phyloP scores from a whole-genome alignment of 2,113 vertebrate species.

The Salminus brasiliensis region DNA sequence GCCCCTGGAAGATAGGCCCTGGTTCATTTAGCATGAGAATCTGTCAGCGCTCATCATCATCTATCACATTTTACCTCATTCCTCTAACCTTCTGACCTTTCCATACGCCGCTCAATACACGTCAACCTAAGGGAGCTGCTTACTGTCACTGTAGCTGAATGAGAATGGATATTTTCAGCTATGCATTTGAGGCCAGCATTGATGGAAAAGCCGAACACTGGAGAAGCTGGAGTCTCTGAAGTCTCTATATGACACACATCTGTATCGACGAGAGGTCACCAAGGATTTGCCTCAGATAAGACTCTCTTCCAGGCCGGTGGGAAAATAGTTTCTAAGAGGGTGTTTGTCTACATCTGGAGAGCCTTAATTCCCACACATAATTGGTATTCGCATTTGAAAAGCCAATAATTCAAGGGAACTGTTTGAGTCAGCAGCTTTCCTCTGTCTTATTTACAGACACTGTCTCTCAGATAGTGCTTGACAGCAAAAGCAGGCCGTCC shows the following conservation, averaged over 20 bases:
- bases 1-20: not conserved
- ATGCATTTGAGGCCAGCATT: not conserved
- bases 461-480: no score
- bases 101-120: not conserved
- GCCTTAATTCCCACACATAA: conserved; percentile 42
- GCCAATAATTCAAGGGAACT: conserved; percentile 36
- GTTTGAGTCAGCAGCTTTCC: conserved; percentile 1
- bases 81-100: conserved; percentile 13
- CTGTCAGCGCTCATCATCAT: conserved; percentile 8
- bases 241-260: conserved; percentile 1
- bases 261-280: conserved; percentile 24
- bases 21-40: not conserved
- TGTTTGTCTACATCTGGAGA: conserved; percentile 34
- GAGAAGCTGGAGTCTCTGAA: not conserved
- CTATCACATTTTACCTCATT: conserved; percentile 7
- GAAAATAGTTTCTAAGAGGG: conserved; percentile 38
- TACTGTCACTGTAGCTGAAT: conserved; percentile 1
- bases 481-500: not conserved
- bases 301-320: conserved; percentile 1
- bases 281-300: conserved; percentile 16
- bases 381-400: conserved; percentile 50
- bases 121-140: not conserved
- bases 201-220: not conserved
- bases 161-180: not conserved
- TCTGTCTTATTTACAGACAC: conserved; percentile 34